These are phyloP conservation scores for Lacerta viridis DNA, from an alignment of 2,797 vertebrate genomes.

Conservation along the genomic window DNA sequence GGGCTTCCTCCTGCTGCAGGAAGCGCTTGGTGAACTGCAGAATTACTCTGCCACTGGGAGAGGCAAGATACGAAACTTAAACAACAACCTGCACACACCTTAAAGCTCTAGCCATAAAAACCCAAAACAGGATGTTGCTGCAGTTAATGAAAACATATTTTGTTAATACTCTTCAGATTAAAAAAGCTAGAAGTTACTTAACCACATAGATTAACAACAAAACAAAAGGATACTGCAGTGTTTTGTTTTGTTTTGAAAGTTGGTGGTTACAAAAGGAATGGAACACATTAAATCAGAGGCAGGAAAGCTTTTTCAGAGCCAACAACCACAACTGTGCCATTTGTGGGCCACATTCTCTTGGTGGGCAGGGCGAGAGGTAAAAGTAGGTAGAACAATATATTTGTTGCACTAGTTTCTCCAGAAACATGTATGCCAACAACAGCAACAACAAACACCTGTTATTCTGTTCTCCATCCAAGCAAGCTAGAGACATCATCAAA, in stretches of 20 bases:
- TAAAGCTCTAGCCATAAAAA: neutral
- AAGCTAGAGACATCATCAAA: too few species aligned
- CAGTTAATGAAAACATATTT: conserved; percentile 26
- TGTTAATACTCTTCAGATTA: conserved; percentile 11
- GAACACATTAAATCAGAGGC: neutral
- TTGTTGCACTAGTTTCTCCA: too few species aligned
- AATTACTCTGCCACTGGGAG: neutral
- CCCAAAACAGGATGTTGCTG: conserved; percentile 71
- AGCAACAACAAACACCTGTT: too few species aligned
- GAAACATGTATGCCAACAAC: too few species aligned
- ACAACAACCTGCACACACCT: neutral
- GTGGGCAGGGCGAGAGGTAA: too few species aligned
- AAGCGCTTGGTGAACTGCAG: too few species aligned
- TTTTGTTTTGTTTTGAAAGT: neutral
- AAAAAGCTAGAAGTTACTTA: conserved; percentile 10
- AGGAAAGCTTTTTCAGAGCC: too few species aligned
- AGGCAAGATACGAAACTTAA: neutral
- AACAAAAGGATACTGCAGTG: neutral
- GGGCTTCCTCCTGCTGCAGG: too few species aligned
- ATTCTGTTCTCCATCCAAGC: too few species aligned
- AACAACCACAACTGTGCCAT: too few species aligned
- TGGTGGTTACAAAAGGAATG: neutral
- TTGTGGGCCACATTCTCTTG: too few species aligned
- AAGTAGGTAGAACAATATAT: too few species aligned
- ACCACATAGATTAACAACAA: neutral